Percentiles rank a stretch among this genome's conserved stretches.
phyloP scores from a whole-genome alignment of 2,888 invertebrate species.

The Drosophila borealis region DNA sequence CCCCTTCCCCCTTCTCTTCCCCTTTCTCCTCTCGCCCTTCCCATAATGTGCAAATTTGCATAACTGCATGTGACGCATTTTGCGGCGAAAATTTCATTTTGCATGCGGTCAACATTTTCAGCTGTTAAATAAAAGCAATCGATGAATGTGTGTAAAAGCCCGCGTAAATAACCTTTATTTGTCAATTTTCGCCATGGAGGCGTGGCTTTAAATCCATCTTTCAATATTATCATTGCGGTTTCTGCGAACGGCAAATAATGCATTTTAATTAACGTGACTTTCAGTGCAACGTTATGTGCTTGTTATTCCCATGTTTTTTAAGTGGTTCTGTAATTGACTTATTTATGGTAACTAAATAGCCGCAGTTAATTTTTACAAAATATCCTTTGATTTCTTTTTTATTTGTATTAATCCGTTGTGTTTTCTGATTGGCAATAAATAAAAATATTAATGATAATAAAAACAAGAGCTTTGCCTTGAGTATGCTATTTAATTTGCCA shows the following conservation, averaged over 20 bases:
- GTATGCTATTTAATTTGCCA: too few species aligned
- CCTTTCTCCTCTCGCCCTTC: not conserved
- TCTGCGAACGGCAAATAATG: slow-evolving; percentile 6
- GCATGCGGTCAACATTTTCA: not conserved
- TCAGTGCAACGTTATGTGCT: not conserved
- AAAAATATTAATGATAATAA: not conserved
- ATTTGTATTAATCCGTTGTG: not conserved
- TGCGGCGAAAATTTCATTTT: slow-evolving; percentile 19
- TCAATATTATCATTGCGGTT: not conserved
- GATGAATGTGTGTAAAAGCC: slow-evolving; percentile 2
- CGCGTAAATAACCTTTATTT: slow-evolving; percentile 25
- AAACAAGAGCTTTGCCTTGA: too few species aligned
- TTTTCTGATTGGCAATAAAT: too few species aligned
- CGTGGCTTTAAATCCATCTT: not conserved
- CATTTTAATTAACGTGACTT: slow-evolving; percentile 32
- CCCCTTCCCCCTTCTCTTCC: not conserved
- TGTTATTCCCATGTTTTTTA: slow-evolving; percentile 4
- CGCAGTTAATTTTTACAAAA: not conserved
- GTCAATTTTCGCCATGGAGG: not conserved
- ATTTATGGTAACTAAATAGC: slow-evolving; percentile 1
- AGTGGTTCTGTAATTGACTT: slow-evolving; percentile 7
- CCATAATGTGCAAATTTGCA: slow-evolving; percentile 7
- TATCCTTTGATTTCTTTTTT: not conserved
- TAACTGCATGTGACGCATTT: slow-evolving; percentile 24
- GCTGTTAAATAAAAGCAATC: slow-evolving; percentile 18